Evolutionary conservation across 1,140 invertebrate genomes (phyloP), one percentile per base, ranked within the genome.

Genomic region (Littorina saxatilis): DNA sequence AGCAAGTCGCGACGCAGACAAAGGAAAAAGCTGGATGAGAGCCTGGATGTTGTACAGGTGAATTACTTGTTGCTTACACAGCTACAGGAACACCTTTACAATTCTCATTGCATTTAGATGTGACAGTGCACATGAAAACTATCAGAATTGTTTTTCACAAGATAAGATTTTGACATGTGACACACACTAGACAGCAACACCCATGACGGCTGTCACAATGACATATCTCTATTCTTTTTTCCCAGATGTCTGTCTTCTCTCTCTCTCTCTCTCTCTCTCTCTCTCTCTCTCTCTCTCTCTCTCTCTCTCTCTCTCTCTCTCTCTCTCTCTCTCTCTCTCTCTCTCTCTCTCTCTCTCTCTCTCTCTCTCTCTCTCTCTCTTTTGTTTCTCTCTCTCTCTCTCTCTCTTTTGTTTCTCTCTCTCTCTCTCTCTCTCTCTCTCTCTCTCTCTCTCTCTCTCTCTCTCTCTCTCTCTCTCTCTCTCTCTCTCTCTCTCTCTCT

Each of bases 401-500:
- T 23, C 13, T 58, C 13, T 58, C n/a, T n/a, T 58, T 20, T 58
- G 20, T 17, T 5, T 27, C 55, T 5, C 55, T 20, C 13, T 23
- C 55, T 58, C 4, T 58, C 13, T 58, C 39, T 43, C 68, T 43
- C 23, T 43, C 39, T 7, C 39, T 70, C 23, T 70, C 68, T 70
- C 68, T 7, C 27, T 70, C 9, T 70, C 66, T 70, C 66, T 70
- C 63, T 68, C 63, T n/a, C 35, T n/a, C 63, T n/a, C 35, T 68
- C 63, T n/a, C 63, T n/a, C 63, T n/a, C 63, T n/a, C 63, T n/a
- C 63, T 68, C 63, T 68, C 63, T 68, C 63, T 35, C 35, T 35
- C 35, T 35, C 35, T 68, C 63, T 68, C 63, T 68, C 63, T 68
- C 63, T 68, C 63, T 68, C 63, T 68, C 63, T 68, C 63, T 35